These are phyloP conservation scores for Fissipunctia ypsillon DNA, from an alignment of 2,888 invertebrate species.

Conservation along the genomic window DNA sequence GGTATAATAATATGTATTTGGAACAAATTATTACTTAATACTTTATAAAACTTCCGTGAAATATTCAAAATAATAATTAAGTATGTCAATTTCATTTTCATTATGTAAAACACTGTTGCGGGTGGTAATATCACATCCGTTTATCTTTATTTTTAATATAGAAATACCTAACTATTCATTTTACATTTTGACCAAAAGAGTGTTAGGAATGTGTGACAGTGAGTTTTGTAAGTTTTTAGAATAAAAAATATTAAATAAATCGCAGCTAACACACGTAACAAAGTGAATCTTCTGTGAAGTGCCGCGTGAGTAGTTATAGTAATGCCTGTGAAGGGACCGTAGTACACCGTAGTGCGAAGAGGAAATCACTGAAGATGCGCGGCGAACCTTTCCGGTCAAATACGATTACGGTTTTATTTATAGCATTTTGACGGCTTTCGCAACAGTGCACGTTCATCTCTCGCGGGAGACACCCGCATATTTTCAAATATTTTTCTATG, in stretches of 20 bases:
- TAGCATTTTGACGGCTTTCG: conserved; percentile 74
- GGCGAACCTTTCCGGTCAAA: conserved; percentile 56
- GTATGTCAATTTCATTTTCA: neutral
- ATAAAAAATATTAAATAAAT: neutral
- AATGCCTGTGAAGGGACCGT: neutral
- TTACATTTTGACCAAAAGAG: conserved; percentile 2
- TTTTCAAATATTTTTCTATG: conserved; percentile 22
- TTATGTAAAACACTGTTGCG: conserved; percentile 4
- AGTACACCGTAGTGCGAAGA: conserved; percentile 17
- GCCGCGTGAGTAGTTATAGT: neutral
- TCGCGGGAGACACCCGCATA: conserved; percentile 72
- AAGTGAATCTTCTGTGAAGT: conserved; percentile 6
- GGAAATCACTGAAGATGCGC: conserved; percentile 62
- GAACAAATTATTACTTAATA: neutral
- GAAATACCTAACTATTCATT: neutral
- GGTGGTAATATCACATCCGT: conserved; percentile 23
- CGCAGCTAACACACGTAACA: neutral
- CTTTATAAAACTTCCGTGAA: conserved; percentile 2
- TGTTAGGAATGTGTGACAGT: conserved; percentile 5
- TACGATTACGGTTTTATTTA: conserved; percentile 62
- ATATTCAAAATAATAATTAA: neutral
- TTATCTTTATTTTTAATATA: neutral
- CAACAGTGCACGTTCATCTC: conserved; percentile 79
- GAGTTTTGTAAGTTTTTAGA: neutral
- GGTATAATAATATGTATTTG: neutral